phyloP scores from a whole-genome alignment of 2,888 invertebrate species.

The Cosmorhoe ocellata region DNA sequence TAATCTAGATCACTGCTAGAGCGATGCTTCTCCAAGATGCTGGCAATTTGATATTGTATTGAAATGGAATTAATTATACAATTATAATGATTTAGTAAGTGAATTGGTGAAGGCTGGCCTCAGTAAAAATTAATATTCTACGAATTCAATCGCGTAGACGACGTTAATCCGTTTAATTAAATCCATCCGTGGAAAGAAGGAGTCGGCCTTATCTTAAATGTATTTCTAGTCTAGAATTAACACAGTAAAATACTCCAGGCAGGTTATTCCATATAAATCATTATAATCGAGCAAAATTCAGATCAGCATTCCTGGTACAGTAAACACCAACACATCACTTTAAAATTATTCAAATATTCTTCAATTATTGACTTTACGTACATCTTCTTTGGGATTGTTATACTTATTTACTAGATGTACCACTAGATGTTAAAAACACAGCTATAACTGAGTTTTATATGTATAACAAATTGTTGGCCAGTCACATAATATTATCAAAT shows the following conservation, averaged over 20 bases:
- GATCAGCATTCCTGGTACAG: conserved; percentile 19
- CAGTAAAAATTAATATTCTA: conserved; percentile 1
- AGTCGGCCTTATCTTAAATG: conserved; percentile 18
- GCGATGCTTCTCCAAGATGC: too few relatives aligned
- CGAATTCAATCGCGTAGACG: not conserved
- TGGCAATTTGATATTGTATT: too few relatives aligned
- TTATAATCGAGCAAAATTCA: conserved; percentile 19
- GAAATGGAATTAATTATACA: not conserved
- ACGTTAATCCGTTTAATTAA: conserved; percentile 7
- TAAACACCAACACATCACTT: not conserved
- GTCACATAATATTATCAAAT: too few relatives aligned
- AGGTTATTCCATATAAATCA: conserved; percentile 28
- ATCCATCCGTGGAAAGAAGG: conserved; percentile 4
- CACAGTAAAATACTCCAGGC: conserved; percentile 24
- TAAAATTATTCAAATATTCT: not conserved
- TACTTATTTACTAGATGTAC: too few relatives aligned
- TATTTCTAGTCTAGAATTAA: conserved; percentile 17
- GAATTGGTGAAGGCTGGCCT: not conserved
- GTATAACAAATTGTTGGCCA: too few relatives aligned
- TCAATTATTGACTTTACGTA: too few relatives aligned
- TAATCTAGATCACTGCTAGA: too few relatives aligned
- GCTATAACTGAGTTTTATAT: too few relatives aligned
- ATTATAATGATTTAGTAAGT: too few relatives aligned
- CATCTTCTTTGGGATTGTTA: too few relatives aligned
- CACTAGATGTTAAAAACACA: too few relatives aligned